These are phyloP conservation scores for Rhagoletis zephyria DNA, from an alignment of 1,140 invertebrate genomes.

Conservation along the genomic window DNA sequence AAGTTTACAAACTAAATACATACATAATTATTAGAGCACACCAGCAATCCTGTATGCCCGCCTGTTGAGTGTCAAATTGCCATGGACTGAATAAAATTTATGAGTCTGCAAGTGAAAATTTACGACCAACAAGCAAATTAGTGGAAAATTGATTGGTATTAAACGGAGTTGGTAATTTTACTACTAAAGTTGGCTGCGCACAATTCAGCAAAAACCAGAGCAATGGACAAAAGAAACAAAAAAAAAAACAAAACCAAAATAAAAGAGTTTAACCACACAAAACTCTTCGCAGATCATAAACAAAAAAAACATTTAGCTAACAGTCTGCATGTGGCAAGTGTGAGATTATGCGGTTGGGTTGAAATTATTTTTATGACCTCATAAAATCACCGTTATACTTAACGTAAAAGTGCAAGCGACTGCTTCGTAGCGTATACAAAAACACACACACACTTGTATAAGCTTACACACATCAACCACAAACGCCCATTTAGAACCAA, in stretches of 20 bases:
- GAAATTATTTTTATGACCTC: conserved; percentile 48
- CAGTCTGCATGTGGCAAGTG: conserved; percentile 43
- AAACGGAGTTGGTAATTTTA: conserved; percentile 22
- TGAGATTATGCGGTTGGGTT: conserved; percentile 37
- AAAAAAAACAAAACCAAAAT: background rate
- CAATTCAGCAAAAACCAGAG: background rate
- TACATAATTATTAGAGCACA: no score
- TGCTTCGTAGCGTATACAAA: background rate
- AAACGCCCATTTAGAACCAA: background rate
- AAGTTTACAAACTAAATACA: background rate
- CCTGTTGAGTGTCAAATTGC: conserved; percentile 49
- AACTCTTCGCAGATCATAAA: background rate
- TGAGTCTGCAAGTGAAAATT: conserved; percentile 43
- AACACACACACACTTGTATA: background rate
- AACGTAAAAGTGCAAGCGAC: conserved; percentile 24
- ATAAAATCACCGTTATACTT: conserved; percentile 49
- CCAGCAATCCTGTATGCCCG: background rate
- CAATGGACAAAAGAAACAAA: background rate
- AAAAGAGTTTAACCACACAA: background rate
- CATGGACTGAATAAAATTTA: conserved; percentile 6
- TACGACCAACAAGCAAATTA: conserved; percentile 40
- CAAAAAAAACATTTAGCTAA: conserved; percentile 4
- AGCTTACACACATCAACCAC: background rate
- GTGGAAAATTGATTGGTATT: conserved; percentile 39
- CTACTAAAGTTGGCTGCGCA: background rate